These are phyloP conservation scores for Apocrypta bakeri DNA, from an alignment of 1,140 invertebrate species.

Conservation along the genomic window DNA sequence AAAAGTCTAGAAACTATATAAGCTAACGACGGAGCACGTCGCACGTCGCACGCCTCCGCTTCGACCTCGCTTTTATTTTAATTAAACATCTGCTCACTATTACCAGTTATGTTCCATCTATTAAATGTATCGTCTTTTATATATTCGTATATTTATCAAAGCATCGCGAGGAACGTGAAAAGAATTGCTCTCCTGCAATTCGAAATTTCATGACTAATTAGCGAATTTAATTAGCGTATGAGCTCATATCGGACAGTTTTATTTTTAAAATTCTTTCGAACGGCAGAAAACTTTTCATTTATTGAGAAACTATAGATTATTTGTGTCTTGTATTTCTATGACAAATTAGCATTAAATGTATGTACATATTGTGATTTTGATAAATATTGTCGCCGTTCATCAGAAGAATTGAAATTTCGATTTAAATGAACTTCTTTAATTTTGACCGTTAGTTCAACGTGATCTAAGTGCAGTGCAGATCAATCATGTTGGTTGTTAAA, in stretches of 20 bases:
- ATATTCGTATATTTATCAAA: not conserved
- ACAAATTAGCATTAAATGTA: not conserved
- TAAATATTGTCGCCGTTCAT: too few species aligned
- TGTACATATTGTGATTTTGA: conserved; percentile 8
- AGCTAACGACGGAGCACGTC: conserved; percentile 52
- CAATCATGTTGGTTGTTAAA: not conserved
- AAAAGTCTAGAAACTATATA: conserved; percentile 68
- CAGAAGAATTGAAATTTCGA: too few species aligned
- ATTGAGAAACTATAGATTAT: not conserved
- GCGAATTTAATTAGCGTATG: not conserved
- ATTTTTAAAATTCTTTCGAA: not conserved
- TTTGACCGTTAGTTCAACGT: not conserved
- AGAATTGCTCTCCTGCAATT: not conserved
- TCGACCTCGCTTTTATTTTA: conserved; percentile 18
- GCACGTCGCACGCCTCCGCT: conserved; percentile 41
- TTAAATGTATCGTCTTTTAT: conserved; percentile 13
- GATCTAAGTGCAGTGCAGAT: conserved; percentile 2
- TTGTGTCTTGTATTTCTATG: not conserved
- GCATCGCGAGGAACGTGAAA: not conserved
- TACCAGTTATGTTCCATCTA: not conserved
- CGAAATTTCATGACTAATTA: not conserved
- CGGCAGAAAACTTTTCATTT: not conserved
- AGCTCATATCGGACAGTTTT: too few species aligned
- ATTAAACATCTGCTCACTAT: not conserved
- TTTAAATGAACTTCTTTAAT: not conserved